phyloP scores from a whole-genome alignment of 2,797 vertebrate species.

The Cygnus olor region DNA sequence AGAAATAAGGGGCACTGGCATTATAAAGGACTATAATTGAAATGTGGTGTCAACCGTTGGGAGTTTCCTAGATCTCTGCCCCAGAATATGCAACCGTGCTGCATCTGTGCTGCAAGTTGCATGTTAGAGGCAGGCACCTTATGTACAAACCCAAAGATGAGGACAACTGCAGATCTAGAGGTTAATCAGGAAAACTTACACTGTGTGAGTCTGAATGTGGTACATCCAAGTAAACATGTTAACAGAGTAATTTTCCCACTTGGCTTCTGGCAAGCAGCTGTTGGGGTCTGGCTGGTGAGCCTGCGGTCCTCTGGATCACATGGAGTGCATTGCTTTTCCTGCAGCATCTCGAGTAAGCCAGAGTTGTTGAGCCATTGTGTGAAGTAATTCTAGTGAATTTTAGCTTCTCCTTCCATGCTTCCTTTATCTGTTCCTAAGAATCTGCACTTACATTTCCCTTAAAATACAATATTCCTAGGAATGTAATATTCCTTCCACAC shows the following conservation, averaged over 20 bases:
- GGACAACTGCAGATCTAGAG: background rate
- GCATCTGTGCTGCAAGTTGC: rapidly evolving
- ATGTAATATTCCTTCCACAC: background rate
- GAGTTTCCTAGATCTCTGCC: background rate
- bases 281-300: background rate
- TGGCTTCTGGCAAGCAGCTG: slow-evolving; percentile 16
- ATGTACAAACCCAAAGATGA: background rate
- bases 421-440: background rate
- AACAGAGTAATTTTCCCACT: background rate
- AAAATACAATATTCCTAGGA: background rate
- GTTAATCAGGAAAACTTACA: background rate
- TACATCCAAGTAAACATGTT: background rate
- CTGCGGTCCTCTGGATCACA: background rate
- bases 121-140: background rate
- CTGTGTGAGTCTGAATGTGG: background rate
- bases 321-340: background rate
- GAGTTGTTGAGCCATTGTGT: background rate
- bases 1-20: background rate
- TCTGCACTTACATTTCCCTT: background rate
- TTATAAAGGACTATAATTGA: background rate
- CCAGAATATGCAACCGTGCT: background rate
- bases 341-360: background rate
- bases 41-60: rapidly evolving
- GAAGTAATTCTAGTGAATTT: background rate
- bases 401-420: background rate